Percentiles rank a stretch among this genome's conserved stretches.
Conservation (phyloP, 1,140 invertebrate genomes). For the Drosophila punjabiensis region DNA sequence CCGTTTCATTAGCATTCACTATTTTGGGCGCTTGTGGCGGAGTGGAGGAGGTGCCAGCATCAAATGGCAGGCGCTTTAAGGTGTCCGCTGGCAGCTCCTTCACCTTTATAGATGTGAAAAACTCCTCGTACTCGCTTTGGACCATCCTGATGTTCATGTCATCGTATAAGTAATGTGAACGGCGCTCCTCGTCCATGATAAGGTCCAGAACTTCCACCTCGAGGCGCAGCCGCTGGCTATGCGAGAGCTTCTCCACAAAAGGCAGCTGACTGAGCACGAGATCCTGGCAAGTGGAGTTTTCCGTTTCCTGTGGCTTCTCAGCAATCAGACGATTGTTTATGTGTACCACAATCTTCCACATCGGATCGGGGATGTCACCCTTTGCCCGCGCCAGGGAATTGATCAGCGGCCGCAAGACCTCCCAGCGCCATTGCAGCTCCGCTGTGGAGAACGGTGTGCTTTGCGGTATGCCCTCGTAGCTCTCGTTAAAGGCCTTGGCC, state of each 20-base stretch:
- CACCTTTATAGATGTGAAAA: slow-evolving; percentile 47
- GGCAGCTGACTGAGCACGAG: slow-evolving; percentile 47
- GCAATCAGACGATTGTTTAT: slow-evolving; percentile 19
- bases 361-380: slow-evolving; percentile 20
- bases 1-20: background rate
- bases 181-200: slow-evolving; percentile 19
- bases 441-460: slow-evolving; percentile 35
- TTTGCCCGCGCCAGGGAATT: slow-evolving; percentile 19
- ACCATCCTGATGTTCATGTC: background rate
- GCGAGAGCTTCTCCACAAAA: slow-evolving; percentile 41
- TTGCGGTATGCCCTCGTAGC: slow-evolving; percentile 34
- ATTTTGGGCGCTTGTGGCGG: background rate
- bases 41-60: background rate
- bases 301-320: background rate
- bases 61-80: background rate
- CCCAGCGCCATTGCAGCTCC: slow-evolving; percentile 65
- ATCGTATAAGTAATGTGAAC: background rate
- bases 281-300: background rate
- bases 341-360: slow-evolving; percentile 41
- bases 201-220: slow-evolving; percentile 45
- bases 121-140: slow-evolving; percentile 49
- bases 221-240: slow-evolving; percentile 24
- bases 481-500: slow-evolving; percentile 51
- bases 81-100: slow-evolving; percentile 39
- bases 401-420: slow-evolving; percentile 36